phyloP scores from a whole-genome alignment of 2,113 vertebrate species.

The Tenebrosternarchus preto region DNA sequence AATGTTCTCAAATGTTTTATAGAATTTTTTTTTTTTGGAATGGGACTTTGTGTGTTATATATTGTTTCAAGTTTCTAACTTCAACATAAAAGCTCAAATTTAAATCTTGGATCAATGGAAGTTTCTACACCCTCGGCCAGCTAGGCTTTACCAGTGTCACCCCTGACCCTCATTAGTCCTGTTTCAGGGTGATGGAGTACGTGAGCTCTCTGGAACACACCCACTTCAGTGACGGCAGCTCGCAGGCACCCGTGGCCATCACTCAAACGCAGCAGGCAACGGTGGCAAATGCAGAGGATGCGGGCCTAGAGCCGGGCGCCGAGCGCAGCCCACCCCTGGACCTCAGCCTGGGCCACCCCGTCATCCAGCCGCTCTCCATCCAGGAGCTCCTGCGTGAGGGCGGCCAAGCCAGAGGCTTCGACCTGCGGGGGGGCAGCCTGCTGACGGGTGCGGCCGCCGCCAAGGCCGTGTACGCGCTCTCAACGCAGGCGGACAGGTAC shows the following conservation, averaged over 20 bases:
- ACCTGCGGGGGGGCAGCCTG: constrained; percentile 85
- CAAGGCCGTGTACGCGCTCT: constrained; percentile 87
- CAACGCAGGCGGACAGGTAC: constrained; percentile 91
- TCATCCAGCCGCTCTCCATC: constrained; percentile 87
- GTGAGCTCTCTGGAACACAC: constrained; percentile 92
- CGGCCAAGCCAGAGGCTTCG: constrained; percentile 77
- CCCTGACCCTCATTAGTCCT: not conserved
- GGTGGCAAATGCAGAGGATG: constrained; percentile 56
- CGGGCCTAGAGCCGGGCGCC: constrained; percentile 67
- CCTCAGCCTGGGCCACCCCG: constrained; percentile 76
- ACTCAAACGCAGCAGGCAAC: constrained; percentile 75
- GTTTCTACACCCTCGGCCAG: too few species aligned
- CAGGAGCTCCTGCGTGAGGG: constrained; percentile 89
- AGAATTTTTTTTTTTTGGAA: too few species aligned
- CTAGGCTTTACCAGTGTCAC: not conserved
- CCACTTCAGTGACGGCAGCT: constrained; percentile 89
- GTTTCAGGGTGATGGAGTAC: constrained; percentile 89
- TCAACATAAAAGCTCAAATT: too few species aligned
- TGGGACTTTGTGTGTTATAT: too few species aligned
- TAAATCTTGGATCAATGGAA: too few species aligned
- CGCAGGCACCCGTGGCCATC: constrained; percentile 82
- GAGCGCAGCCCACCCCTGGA: constrained; percentile 73
- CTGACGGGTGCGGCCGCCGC: constrained; percentile 82
- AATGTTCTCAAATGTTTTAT: too few species aligned
- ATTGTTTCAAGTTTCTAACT: too few species aligned